These are phyloP conservation scores for Phoxinus dragarum DNA, from an alignment of 2,797 vertebrate genomes.

Conservation along the genomic window DNA sequence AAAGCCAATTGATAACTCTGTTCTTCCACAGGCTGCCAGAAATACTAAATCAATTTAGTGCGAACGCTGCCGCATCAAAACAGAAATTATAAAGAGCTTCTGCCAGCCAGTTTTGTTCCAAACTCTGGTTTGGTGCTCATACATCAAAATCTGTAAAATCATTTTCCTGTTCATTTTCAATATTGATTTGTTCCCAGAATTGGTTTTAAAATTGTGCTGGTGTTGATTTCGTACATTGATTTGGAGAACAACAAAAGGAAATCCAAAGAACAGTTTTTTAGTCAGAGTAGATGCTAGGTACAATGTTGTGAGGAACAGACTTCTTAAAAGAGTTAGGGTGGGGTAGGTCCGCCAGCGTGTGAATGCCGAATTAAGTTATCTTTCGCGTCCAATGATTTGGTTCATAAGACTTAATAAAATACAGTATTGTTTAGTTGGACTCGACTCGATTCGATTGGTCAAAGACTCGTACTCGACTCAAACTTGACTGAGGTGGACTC, in stretches of 20 bases:
- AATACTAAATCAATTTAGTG: conserved; percentile 50
- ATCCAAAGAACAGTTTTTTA: neutral
- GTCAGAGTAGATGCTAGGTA: neutral
- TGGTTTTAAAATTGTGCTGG: conserved; percentile 44
- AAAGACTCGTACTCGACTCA: neutral
- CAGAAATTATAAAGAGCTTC: conserved; percentile 46
- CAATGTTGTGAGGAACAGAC: neutral
- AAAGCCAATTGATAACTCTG: conserved; percentile 52
- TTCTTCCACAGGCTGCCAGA: conserved; percentile 37
- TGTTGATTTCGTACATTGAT: conserved; percentile 44
- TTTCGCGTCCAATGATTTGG: neutral
- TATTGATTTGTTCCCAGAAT: conserved; percentile 34
- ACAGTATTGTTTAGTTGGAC: neutral
- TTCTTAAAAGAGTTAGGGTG: neutral
- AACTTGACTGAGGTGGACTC: neutral
- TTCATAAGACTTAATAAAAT: neutral
- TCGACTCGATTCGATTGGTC: neutral
- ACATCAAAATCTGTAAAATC: conserved; percentile 41
- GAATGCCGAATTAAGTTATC: too few species aligned
- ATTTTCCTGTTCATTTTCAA: conserved; percentile 33
- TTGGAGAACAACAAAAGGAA: neutral
- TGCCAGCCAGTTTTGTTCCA: conserved; percentile 12
- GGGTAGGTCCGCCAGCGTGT: too few species aligned
- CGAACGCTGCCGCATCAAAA: conserved; percentile 34
- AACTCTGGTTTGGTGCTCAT: conserved; percentile 25